Evolutionary conservation across 2,113 vertebrate genomes (phyloP).

Genomic region (Periophthalmus modestus): DNA sequence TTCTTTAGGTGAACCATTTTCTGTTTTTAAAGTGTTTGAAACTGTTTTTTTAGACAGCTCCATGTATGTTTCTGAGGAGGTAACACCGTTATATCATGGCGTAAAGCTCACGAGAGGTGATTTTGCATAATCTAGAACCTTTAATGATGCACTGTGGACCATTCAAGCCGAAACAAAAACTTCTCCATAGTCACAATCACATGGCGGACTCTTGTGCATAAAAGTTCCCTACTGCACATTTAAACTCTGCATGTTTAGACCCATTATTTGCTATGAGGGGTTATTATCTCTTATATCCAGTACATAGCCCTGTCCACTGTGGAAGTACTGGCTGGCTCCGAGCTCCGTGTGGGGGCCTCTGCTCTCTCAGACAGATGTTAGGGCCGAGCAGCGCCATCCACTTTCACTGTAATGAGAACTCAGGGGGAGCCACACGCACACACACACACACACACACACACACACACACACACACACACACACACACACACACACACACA

Average conservation of each 20-base stretch:
- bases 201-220: no score
- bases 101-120: no score
- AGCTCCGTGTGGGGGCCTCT: constrained; percentile 40
- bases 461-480: constrained; percentile 3
- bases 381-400: constrained; percentile 35
- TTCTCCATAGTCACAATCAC: no score
- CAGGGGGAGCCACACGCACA: constrained; percentile 25
- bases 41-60: no score
- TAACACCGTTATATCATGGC: no score
- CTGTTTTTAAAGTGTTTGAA: no score
- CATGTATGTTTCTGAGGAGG: no score
- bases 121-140: no score
- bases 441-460: constrained; percentile 6
- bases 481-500: constrained; percentile 4
- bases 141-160: no score
- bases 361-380: constrained; percentile 68
- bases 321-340: constrained; percentile 28
- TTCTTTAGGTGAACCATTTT: no score
- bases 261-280: constrained; percentile 2
- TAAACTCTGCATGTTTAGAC: not conserved
- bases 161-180: no score
- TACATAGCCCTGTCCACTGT: constrained; percentile 18
- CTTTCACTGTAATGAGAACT: constrained; percentile 70
- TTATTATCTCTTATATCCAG: constrained; percentile 15
- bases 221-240: no score